These are phyloP conservation scores for Lucinisca nassula DNA, from an alignment of 2,888 invertebrate species.

Conservation along the genomic window DNA sequence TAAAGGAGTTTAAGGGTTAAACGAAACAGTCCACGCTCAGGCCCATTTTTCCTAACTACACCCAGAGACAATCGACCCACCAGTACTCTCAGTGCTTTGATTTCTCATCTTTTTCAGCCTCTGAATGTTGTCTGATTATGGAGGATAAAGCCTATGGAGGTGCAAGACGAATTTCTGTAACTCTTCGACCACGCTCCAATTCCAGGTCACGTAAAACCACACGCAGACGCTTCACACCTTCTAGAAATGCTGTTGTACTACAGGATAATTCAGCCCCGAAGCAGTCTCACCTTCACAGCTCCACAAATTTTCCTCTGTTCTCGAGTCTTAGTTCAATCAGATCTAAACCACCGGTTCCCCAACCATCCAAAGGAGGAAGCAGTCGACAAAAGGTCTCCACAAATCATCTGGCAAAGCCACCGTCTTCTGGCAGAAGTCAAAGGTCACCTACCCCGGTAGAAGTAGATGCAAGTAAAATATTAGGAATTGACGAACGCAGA, in stretches of 20 bases:
- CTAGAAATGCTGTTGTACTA: constrained; percentile 53
- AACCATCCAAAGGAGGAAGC: constrained; percentile 32
- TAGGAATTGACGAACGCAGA: background rate
- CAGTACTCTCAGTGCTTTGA: too few relatives aligned
- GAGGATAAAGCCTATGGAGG: constrained; percentile 25
- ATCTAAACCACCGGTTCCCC: constrained; percentile 38
- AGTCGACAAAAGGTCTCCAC: background rate
- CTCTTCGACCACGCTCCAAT: constrained; percentile 42
- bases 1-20: too few relatives aligned
- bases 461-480: background rate
- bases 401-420: background rate
- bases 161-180: constrained; percentile 22
- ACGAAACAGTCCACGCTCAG: too few relatives aligned
- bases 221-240: constrained; percentile 47
- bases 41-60: too few relatives aligned
- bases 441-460: constrained; percentile 46
- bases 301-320: constrained; percentile 75
- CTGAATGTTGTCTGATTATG: constrained; percentile 21
- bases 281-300: constrained; percentile 21
- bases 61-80: too few relatives aligned
- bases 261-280: constrained; percentile 3
- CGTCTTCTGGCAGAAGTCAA: background rate
- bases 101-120: background rate
- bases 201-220: constrained; percentile 44
- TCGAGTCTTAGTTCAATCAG: constrained; percentile 55